A percentile compares a stretch with the other conserved stretches of the same genome.
Evolutionary conservation across 2,797 vertebrate species (phyloP).

Genomic region (Fringilla coelebs): DNA sequence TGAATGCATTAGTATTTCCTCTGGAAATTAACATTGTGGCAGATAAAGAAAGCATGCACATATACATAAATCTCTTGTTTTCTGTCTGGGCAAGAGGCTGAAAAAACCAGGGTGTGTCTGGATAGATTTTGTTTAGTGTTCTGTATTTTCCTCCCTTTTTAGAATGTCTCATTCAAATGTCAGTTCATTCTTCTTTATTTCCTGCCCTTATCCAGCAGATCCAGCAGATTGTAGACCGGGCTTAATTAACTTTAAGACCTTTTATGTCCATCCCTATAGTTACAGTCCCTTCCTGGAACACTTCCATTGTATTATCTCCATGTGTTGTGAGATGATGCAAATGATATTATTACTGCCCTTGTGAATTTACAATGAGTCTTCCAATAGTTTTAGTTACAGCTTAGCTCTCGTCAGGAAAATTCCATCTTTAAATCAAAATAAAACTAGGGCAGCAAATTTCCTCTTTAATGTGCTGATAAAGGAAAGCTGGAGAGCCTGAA

Average conservation of each 20-base stretch:
- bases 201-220: constrained; percentile 25
- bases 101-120: constrained; percentile 6
- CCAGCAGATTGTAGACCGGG: neutral
- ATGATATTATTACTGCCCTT: neutral
- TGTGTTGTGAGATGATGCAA: constrained; percentile 25
- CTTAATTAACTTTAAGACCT: constrained; percentile 46
- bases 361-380: neutral
- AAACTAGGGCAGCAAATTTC: neutral
- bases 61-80: neutral
- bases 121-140: neutral
- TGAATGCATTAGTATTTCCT: neutral
- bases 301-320: constrained; percentile 19
- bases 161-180: constrained; percentile 32
- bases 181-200: constrained; percentile 56
- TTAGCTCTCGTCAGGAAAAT: neutral
- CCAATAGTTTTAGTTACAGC: neutral
- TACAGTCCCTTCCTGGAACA: constrained; percentile 16
- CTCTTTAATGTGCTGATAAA: neutral
- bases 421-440: neutral
- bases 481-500: neutral
- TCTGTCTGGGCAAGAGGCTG: neutral
- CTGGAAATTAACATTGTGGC: neutral
- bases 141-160: constrained; percentile 5
- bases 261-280: constrained; percentile 7
- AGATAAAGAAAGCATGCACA: constrained; percentile 16